Percentiles rank a stretch among this genome's conserved stretches.
Evolutionary conservation across 1,140 invertebrate genomes (phyloP).

Genomic region (Euglossa dilemma): DNA sequence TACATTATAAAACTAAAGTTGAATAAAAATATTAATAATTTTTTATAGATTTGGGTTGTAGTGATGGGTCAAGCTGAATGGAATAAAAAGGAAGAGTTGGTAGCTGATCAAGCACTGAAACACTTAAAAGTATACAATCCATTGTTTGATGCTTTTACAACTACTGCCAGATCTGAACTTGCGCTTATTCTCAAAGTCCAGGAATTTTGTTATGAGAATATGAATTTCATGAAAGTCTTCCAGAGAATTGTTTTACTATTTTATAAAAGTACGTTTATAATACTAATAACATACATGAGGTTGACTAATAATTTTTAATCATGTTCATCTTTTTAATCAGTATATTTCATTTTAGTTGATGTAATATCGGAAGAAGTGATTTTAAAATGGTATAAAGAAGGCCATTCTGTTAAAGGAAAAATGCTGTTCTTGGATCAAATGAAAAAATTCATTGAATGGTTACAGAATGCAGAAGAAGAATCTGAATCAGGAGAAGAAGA

Average conservation of each 20-base stretch:
- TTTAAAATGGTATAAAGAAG: constrained; percentile 96
- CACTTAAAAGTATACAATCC: constrained; percentile 93
- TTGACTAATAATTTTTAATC: neutral
- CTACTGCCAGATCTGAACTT: constrained; percentile 92
- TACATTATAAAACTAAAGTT: neutral
- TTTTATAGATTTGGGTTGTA: constrained; percentile 92
- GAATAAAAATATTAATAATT: constrained; percentile 7
- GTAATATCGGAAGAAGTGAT: constrained; percentile 96
- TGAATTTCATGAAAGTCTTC: constrained; percentile 99
- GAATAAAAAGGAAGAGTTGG: constrained; percentile 98
- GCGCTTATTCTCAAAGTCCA: constrained; percentile 95
- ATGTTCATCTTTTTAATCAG: constrained; percentile 22
- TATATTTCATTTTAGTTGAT: constrained; percentile 84
- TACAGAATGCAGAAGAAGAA: constrained; percentile 97
- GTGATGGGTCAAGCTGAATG: constrained; percentile 97
- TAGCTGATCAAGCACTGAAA: constrained; percentile 96
- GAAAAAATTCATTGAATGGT: constrained; percentile 98
- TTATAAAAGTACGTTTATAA: constrained; percentile 91
- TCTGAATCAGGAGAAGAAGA: constrained; percentile 83
- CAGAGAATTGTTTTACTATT: constrained; percentile 97
- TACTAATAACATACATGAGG: neutral
- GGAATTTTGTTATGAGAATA: constrained; percentile 99
- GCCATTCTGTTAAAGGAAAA: constrained; percentile 96
- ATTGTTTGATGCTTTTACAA: constrained; percentile 93
- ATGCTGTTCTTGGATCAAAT: constrained; percentile 98